Evolutionary conservation across 2,888 invertebrate species (phyloP).

Genomic region (Iphiclides podalirius): DNA sequence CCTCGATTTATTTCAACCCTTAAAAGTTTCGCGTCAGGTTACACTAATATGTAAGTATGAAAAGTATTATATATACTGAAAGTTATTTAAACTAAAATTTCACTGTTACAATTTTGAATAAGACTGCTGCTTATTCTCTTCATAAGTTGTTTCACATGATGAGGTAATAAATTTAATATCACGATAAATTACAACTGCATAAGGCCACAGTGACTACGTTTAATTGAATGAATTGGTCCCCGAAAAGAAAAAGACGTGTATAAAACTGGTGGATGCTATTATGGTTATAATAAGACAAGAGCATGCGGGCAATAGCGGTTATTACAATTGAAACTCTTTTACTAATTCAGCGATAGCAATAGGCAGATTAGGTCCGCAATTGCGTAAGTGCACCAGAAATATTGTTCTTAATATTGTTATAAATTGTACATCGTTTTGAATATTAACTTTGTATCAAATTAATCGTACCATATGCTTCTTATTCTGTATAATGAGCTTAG

Average conservation of each 20-base stretch:
- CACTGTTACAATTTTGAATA: too few relatives aligned
- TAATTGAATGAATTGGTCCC: not conserved
- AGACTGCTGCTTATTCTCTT: not conserved
- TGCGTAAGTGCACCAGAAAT: too few relatives aligned
- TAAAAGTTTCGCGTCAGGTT: conserved; percentile 28
- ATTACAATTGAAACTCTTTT: conserved; percentile 8
- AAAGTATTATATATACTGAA: too few relatives aligned
- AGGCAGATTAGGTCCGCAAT: not conserved
- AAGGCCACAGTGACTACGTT: not conserved
- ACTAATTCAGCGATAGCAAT: conserved; percentile 13
- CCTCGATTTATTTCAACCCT: conserved; percentile 41
- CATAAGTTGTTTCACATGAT: too few relatives aligned
- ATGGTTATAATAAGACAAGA: not conserved
- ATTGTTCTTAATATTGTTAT: too few relatives aligned
- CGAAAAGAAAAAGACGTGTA: not conserved
- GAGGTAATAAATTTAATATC: not conserved
- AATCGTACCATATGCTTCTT: too few relatives aligned
- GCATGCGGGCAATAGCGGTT: conserved; percentile 17
- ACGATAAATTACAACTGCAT: not conserved
- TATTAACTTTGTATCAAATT: too few relatives aligned
- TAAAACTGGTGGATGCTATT: not conserved
- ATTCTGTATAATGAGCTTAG: too few relatives aligned
- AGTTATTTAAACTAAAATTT: too few relatives aligned
- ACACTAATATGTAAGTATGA: not conserved
- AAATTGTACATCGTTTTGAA: too few relatives aligned